Base-by-base conservation (phyloP, 2,888 invertebrate species). In the Pyralis farinalis region DNA sequence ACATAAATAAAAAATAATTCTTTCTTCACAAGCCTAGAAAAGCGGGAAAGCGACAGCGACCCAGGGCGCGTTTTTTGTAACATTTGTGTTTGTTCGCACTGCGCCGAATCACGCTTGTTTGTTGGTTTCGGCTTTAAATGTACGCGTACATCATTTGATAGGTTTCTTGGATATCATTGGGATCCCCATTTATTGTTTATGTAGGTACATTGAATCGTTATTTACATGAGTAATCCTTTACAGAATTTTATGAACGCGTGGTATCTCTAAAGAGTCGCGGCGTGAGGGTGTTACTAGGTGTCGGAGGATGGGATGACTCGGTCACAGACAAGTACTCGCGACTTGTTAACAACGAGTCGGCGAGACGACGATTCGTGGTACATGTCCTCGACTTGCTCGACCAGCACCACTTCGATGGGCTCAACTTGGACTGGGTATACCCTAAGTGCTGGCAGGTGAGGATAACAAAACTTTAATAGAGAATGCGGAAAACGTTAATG, bases 281-380 rank as follows among this genome's bases (percentile, higher is more conserved):
- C 0, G 90, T 96, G 8, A 96, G 96, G 73, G 95, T 96, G 0
- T 87, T 96, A 0, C 89, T 98, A 1, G 97, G 97, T 0, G 92
- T 98, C 43, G 98, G 98, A 4, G 98, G 98, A 0, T 98, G 98
- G 98, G 97, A 97, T 65, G 97, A 98, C 78, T 97, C 97, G 0
- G 95, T 94, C 0, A 96, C 96, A 2, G 95, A 96, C 71, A 97
- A 97, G 67, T 97, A 97, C 76, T 95, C 96, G 0, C 91, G 93
- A 31, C 83, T 97, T 22, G 96, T 96, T 0, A 94, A 95, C 70
- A 94, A 91, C 63, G 90, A 93, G 0, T 80, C 91, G 0, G 92
- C 95, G 0, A 90, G 97, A 41, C 86, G 91, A 20, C 91, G 91
- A 49, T 97, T 97, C 62, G 91, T 96, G 9, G 85, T 91, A 0